These are phyloP conservation scores for Chydorus sphaericus DNA, from an alignment of 2,888 invertebrate genomes.

Conservation along the genomic window DNA sequence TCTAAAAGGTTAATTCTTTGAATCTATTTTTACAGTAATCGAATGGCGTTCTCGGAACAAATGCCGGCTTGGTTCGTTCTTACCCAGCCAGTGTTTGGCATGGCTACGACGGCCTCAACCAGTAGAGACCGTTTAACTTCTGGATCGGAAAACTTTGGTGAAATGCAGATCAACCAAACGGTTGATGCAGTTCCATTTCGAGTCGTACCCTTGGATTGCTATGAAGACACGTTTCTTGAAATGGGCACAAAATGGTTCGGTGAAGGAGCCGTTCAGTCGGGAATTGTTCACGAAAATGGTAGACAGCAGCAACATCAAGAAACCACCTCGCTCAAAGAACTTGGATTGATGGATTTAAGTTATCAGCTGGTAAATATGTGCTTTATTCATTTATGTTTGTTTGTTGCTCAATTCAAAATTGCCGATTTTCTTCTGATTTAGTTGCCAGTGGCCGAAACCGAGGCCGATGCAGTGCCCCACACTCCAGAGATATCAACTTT, in stretches of 20 bases:
- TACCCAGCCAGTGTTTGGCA: neutral
- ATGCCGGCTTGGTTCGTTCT: slow-evolving; percentile 11
- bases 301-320: neutral
- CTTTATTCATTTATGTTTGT: neutral
- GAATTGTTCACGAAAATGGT: slow-evolving; percentile 3
- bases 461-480: slow-evolving; percentile 7
- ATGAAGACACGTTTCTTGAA: slow-evolving; percentile 81
- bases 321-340: slow-evolving; percentile 1
- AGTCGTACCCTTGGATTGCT: slow-evolving; percentile 25
- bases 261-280: slow-evolving; percentile 39
- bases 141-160: neutral
- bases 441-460: slow-evolving; percentile 9
- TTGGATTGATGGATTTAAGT: slow-evolving; percentile 13
- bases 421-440: slow-evolving; percentile 1
- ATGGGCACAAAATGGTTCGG: slow-evolving; percentile 82
- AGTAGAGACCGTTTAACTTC: too few relatives aligned
- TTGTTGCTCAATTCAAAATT: too few relatives aligned
- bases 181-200: slow-evolving; percentile 13
- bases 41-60: slow-evolving; percentile 15
- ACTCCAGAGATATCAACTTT: neutral
- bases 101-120: neutral
- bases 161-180: slow-evolving; percentile 3
- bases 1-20: neutral
- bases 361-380: slow-evolving; percentile 7
- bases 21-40: slow-evolving; percentile 1